Percentiles rank a stretch among this genome's conserved stretches.
Evolutionary conservation across 2,888 invertebrate species (phyloP).

Genomic region (Sinelater perroti): DNA sequence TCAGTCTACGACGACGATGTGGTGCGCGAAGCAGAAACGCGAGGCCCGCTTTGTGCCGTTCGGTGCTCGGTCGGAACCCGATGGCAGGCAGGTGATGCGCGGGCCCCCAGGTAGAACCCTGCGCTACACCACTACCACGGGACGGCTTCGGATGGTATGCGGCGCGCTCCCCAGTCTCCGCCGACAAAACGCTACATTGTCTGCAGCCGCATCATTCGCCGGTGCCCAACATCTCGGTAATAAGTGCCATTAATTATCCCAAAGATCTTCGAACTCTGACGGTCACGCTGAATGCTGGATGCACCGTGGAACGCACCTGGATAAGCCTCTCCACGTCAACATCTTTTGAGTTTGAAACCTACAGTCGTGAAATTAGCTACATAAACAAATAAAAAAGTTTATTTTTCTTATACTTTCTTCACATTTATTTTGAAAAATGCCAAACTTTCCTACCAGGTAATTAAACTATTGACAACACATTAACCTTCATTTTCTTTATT

Average conservation of each 20-base stretch:
- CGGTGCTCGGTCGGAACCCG: conserved; percentile 37
- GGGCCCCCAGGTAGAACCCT: conserved; percentile 45
- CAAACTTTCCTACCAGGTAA: too few species aligned
- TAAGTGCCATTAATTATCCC: conserved; percentile 52
- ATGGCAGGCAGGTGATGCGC: conserved; percentile 46
- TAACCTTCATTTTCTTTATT: too few species aligned
- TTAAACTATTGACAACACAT: too few species aligned
- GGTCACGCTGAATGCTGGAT: too few species aligned
- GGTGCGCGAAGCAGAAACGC: conserved; percentile 42
- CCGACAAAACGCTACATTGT: conserved; percentile 41
- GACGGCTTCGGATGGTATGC: conserved; percentile 41
- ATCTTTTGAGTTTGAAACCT: too few species aligned
- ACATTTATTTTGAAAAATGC: too few species aligned
- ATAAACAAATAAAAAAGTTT: too few species aligned
- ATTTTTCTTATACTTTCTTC: too few species aligned
- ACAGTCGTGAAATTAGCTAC: too few species aligned
- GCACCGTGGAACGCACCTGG: too few species aligned
- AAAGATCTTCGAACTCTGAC: conserved; percentile 25
- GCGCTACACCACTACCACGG: conserved; percentile 33
- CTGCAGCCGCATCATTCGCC: conserved; percentile 42
- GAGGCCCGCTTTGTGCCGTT: conserved; percentile 35
- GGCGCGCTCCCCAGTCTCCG: conserved; percentile 35
- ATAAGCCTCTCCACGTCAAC: too few species aligned
- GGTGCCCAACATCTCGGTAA: conserved; percentile 50
- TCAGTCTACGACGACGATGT: conserved; percentile 42